Base-by-base conservation (phyloP, 2,797 vertebrate genomes). In the Sebastes itinus region DNA sequence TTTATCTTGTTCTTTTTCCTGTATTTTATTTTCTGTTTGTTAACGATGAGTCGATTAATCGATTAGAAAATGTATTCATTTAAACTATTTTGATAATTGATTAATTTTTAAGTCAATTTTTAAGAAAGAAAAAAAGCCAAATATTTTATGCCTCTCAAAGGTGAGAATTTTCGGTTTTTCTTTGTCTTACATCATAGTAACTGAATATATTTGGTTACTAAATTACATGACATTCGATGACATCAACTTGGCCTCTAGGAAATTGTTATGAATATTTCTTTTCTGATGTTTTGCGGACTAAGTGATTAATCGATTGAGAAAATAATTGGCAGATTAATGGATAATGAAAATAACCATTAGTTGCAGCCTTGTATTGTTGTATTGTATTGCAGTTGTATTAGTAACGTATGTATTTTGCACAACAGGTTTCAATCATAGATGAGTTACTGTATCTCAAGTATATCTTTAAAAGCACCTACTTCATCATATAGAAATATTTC, bases 191-290 rank as follows among this genome's bases (percentile, higher is more conserved):
- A 25, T 33, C 1, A 23, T 7, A 62, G 13, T n/a, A 16, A 27
- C 16, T 20, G 6, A 23, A 52, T 33, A 49, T 49, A 8, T 67
- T 52, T 30, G 23, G 5, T 6, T 7, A 28, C 46, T 55, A 12
- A 60, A 60, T 5, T 35, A 35, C 13, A 7, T 30, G 32, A 46
- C n/a, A 42, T 54, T n/a, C 1, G 1, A 20, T 42, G 23, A 30
- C 18, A 10, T 52, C 7, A 33, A 10, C 13, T 60, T 30, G 35
- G 60, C 4, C 12, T 42, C 6, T 13, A 6, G 20, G 2, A 32
- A 33, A 25, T 13, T 32, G 10, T 25, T 5, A 11, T 8, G 27
- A 0, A 30, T 1, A 28, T 9, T 23, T 38, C 0, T 67, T 23
- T 32, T 10, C 3, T 4, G 42, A 23, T 22, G 42, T 16, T 61